These are phyloP conservation scores for Drosophila prosaltans DNA, from an alignment of 1,140 invertebrate genomes.

Conservation along the genomic window DNA sequence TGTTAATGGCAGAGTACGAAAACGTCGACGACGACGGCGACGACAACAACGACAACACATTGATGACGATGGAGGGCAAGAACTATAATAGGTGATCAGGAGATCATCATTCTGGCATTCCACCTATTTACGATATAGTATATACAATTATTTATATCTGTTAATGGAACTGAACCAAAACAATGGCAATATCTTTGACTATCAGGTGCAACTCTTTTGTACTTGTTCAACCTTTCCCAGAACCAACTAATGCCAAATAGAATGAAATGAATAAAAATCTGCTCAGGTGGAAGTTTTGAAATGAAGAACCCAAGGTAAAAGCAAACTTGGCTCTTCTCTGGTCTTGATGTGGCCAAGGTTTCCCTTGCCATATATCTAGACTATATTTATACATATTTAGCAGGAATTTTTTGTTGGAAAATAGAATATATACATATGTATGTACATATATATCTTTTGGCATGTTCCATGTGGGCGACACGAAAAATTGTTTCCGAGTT, in stretches of 20 bases:
- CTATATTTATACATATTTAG: slow-evolving; percentile 44
- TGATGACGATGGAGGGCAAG: slow-evolving; percentile 26
- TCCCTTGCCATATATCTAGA: slow-evolving; percentile 27
- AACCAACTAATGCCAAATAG: slow-evolving; percentile 57
- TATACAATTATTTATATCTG: not conserved
- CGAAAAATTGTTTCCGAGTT: slow-evolving; percentile 76
- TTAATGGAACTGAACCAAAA: too few relatives aligned
- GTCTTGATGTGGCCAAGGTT: slow-evolving; percentile 74
- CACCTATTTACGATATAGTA: slow-evolving; percentile 25
- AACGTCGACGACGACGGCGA: slow-evolving; percentile 33
- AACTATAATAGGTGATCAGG: slow-evolving; percentile 33
- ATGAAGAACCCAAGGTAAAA: slow-evolving; percentile 37
- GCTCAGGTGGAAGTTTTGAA: slow-evolving; percentile 74
- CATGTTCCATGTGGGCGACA: slow-evolving; percentile 66
- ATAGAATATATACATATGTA: slow-evolving; percentile 38
- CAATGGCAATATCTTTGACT: not conserved
- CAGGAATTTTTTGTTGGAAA: slow-evolving; percentile 51
- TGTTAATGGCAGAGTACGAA: slow-evolving; percentile 82
- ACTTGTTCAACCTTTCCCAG: slow-evolving; percentile 53
- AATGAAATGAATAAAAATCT: slow-evolving; percentile 46
- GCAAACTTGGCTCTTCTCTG: slow-evolving; percentile 56
- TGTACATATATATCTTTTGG: slow-evolving; percentile 46
- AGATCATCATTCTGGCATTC: slow-evolving; percentile 40
- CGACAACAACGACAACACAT: not conserved
- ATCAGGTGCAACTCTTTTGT: slow-evolving; percentile 8